A percentile compares a stretch with the other conserved stretches of the same genome.
Conservation (phyloP, 1,140 invertebrate species). For the Sinella curviseta region DNA sequence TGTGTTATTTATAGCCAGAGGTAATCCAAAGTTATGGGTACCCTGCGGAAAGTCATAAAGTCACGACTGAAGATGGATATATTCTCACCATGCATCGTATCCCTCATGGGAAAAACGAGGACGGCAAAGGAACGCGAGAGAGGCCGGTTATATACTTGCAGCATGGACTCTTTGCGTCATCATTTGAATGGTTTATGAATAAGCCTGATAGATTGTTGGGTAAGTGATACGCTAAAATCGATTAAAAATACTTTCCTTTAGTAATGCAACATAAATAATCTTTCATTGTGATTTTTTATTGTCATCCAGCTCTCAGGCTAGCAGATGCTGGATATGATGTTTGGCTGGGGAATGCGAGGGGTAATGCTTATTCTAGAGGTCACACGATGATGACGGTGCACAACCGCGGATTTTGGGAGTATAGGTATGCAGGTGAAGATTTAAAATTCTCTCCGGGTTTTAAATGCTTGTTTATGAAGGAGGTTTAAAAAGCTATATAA, state of each 20-base stretch:
- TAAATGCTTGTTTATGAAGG: no score
- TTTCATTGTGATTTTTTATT: background rate
- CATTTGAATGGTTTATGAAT: conserved; percentile 44
- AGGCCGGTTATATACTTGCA: conserved; percentile 44
- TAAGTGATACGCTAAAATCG: conserved; percentile 36
- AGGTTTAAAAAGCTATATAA: no score
- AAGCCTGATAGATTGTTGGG: conserved; percentile 34
- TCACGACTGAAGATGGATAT: conserved; percentile 46
- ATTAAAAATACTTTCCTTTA: background rate
- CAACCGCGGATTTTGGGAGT: conserved; percentile 41
- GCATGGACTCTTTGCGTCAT: conserved; percentile 46
- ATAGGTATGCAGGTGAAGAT: conserved; percentile 22
- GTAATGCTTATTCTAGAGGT: conserved; percentile 54
- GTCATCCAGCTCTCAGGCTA: conserved; percentile 26
- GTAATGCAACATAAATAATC: conserved; percentile 4
- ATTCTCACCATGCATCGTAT: conserved; percentile 48
- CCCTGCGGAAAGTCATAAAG: conserved; percentile 41
- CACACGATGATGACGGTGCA: conserved; percentile 27
- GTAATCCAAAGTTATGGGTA: conserved; percentile 42
- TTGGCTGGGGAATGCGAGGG: conserved; percentile 57
- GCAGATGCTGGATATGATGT: conserved; percentile 50
- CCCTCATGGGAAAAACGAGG: conserved; percentile 37
- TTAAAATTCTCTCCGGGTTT: no score
- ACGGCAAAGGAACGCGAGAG: background rate
- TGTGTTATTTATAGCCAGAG: conserved; percentile 34